phyloP scores from a whole-genome alignment of 2,797 vertebrate species.

The Anabacerthia variegaticeps region DNA sequence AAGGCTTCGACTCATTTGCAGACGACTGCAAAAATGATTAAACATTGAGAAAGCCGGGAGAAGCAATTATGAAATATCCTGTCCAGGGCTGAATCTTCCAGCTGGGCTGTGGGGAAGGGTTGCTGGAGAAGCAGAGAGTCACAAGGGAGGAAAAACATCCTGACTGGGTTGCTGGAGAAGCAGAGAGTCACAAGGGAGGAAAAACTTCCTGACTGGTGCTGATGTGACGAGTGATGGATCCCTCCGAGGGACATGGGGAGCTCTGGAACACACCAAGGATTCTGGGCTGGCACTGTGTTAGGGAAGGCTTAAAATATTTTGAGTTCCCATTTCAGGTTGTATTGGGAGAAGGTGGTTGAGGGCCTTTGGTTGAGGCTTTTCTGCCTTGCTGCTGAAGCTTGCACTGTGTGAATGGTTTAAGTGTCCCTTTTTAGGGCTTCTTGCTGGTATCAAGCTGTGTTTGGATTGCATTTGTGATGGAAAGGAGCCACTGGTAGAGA shows the following conservation, averaged over 20 bases:
- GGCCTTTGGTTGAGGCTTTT: neutral
- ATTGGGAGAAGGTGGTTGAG: neutral
- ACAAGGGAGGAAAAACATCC: neutral
- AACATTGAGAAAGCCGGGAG: constrained; percentile 42
- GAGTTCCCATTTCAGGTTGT: neutral
- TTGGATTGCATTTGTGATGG: neutral
- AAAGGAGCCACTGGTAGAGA: neutral
- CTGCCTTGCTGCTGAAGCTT: neutral
- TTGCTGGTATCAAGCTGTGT: neutral
- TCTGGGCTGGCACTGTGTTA: neutral
- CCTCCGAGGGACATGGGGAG: neutral
- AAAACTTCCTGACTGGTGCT: neutral
- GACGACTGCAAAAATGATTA: constrained; percentile 43
- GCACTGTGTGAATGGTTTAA: neutral
- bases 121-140: neutral
- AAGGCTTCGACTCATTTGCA: constrained; percentile 43
- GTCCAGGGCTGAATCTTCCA: neutral
- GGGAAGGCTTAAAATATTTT: neutral
- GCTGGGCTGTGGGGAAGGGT: neutral
- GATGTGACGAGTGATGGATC: neutral
- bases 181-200: fast-evolving
- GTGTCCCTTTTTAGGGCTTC: neutral
- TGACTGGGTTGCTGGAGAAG: neutral
- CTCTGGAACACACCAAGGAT: neutral
- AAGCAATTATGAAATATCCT: constrained; percentile 9